phyloP scores from a whole-genome alignment of 2,797 vertebrate species.

The Lacerta viridis region DNA sequence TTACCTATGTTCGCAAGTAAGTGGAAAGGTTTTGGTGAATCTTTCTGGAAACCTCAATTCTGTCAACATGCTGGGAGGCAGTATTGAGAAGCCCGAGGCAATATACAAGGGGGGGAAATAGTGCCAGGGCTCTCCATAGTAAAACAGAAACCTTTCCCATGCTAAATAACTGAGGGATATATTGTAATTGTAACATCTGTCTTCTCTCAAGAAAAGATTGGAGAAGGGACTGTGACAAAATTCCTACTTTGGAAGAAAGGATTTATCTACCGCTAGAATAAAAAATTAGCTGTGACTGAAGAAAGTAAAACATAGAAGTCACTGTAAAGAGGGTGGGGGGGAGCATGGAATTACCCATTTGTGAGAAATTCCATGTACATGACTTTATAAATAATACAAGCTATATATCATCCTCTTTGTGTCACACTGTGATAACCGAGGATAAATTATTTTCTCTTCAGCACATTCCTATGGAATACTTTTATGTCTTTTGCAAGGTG shows the following conservation, averaged over 20 bases:
- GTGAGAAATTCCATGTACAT: neutral
- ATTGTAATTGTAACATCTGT: constrained; percentile 10
- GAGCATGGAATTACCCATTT: constrained; percentile 2
- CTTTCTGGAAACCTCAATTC: constrained; percentile 5
- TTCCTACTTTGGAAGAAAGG: constrained; percentile 14
- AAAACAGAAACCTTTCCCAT: neutral
- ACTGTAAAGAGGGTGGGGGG: neutral
- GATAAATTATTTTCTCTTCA: constrained; percentile 22
- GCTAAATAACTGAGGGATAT: constrained; percentile 21
- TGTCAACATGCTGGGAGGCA: neutral
- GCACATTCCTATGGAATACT: neutral
- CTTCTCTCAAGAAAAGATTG: constrained; percentile 7
- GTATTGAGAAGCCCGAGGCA: constrained; percentile 2
- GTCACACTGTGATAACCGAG: constrained; percentile 12
- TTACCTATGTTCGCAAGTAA: neutral
- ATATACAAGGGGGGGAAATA: neutral
- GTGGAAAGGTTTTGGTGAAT: neutral
- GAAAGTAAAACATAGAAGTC: constrained; percentile 22
- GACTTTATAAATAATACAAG: constrained; percentile 31
- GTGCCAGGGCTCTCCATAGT: neutral
- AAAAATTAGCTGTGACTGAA: constrained; percentile 13
- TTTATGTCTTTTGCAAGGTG: constrained; percentile 5
- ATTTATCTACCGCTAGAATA: constrained; percentile 6
- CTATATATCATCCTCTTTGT: constrained; percentile 12
- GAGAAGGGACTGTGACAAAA: neutral